Evolutionary conservation across 2,113 vertebrate species (phyloP).

Genomic region (Hippocampus abdominalis): DNA sequence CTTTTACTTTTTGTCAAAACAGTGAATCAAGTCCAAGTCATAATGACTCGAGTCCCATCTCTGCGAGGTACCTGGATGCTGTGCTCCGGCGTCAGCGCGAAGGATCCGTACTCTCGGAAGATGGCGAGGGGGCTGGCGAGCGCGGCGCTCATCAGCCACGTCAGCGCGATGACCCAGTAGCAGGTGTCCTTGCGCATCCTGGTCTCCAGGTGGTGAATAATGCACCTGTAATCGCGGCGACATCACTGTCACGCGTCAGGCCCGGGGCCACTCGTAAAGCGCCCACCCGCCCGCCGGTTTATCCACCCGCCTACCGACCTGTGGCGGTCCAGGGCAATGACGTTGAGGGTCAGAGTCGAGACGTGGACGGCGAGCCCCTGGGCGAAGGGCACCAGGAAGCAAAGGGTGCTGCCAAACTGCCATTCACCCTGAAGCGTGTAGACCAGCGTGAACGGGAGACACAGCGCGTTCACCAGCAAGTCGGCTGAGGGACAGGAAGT

Average conservation of each 20-base stretch:
- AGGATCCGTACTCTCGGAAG: conserved; percentile 84
- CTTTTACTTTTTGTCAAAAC: too few species aligned
- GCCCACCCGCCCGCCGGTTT: neutral
- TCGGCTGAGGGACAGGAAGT: conserved; percentile 62
- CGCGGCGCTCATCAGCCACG: conserved; percentile 84
- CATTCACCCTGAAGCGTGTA: conserved; percentile 86
- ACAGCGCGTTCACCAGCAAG: conserved; percentile 86
- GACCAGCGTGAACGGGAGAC: conserved; percentile 87
- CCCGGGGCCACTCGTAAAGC: neutral
- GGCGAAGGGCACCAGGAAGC: conserved; percentile 87
- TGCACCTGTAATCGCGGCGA: conserved; percentile 47
- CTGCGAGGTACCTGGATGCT: neutral
- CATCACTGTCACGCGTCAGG: neutral
- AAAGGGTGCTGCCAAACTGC: conserved; percentile 85
- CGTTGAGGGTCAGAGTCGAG: conserved; percentile 87
- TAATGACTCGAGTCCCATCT: too few species aligned
- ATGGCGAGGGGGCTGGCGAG: conserved; percentile 90
- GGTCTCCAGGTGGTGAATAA: conserved; percentile 86
- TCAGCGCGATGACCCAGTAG: conserved; percentile 80
- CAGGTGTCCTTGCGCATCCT: conserved; percentile 88
- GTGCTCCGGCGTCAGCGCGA: conserved; percentile 74
- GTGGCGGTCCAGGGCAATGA: conserved; percentile 92
- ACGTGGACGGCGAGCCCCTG: conserved; percentile 90
- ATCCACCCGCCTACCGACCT: conserved; percentile 50
- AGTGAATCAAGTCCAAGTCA: too few species aligned